Evolutionary conservation across 2,797 vertebrate species (phyloP).

Genomic region (Pangasius krempfi): DNA sequence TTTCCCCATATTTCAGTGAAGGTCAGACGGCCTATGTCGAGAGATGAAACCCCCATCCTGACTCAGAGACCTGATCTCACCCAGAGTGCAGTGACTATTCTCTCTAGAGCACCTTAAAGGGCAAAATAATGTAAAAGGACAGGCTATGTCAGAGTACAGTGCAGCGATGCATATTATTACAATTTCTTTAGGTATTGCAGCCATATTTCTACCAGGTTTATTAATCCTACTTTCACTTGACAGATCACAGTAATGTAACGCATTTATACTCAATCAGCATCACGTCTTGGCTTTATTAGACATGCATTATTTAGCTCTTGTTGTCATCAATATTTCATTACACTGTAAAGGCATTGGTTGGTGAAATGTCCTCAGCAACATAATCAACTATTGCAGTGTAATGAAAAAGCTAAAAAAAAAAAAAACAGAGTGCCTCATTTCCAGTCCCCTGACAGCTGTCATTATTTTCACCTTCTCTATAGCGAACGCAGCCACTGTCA

Average conservation of each 20-base stretch:
- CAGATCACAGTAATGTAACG: conserved; percentile 14
- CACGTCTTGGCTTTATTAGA: conserved; percentile 30
- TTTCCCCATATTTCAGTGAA: neutral
- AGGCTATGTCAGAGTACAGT: conserved; percentile 13
- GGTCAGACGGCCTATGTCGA: neutral
- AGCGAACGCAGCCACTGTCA: conserved; percentile 40
- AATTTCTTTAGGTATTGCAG: neutral
- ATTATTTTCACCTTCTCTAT: conserved; percentile 52
- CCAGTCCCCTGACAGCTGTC: conserved; percentile 40
- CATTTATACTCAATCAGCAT: conserved; percentile 7
- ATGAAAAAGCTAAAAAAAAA: neutral
- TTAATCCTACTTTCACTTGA: neutral
- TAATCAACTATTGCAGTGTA: conserved; percentile 21
- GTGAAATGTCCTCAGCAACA: conserved; percentile 28
- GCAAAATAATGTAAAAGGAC: conserved; percentile 19
- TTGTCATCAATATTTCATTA: conserved; percentile 18
- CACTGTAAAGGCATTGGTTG: conserved; percentile 28
- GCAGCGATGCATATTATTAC: neutral
- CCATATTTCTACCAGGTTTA: neutral
- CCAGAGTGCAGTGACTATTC: neutral
- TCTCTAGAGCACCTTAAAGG: neutral
- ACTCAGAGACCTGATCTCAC: neutral
- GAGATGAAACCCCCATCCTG: neutral
- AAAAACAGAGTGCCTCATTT: conserved; percentile 52
- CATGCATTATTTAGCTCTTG: conserved; percentile 42